phyloP scores from a whole-genome alignment of 2,888 invertebrate species.

The Desoria tigrina region DNA sequence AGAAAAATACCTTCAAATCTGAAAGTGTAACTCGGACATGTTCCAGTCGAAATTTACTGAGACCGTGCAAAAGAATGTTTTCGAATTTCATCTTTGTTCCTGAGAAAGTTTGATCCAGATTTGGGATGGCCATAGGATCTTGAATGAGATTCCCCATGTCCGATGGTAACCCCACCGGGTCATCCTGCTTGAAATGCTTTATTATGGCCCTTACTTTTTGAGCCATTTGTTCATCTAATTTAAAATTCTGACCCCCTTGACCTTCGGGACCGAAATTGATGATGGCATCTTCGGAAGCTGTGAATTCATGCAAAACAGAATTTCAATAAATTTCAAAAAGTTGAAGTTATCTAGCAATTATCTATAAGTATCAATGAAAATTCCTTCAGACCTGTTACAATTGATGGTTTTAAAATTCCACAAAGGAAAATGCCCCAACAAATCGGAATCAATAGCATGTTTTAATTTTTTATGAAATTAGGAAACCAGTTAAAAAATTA shows the following conservation, averaged over 20 bases:
- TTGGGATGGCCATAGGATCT: slow-evolving; percentile 77
- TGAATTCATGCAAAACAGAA: no score
- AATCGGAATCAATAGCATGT: no score
- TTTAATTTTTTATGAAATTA: no score
- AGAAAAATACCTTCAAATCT: slow-evolving; percentile 67
- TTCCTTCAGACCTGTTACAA: no score
- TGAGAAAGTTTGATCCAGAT: slow-evolving; percentile 71
- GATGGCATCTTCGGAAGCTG: no score
- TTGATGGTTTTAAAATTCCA: no score
- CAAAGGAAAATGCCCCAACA: no score
- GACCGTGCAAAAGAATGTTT: slow-evolving; percentile 70
- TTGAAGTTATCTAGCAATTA: no score
- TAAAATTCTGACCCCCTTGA: slow-evolving; percentile 57
- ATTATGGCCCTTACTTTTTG: slow-evolving; percentile 70
- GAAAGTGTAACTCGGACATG: slow-evolving; percentile 72
- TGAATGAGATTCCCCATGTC: slow-evolving; percentile 65
- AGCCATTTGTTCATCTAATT: slow-evolving; percentile 64
- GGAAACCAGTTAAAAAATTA: no score
- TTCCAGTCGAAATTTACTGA: slow-evolving; percentile 75
- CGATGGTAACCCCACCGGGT: slow-evolving; percentile 60
- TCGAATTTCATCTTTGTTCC: slow-evolving; percentile 69
- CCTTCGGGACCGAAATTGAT: not conserved
- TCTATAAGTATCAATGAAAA: no score
- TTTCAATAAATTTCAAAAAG: no score
- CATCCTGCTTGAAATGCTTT: slow-evolving; percentile 76